Evolutionary conservation across 1,140 invertebrate genomes (phyloP), one percentile per base, ranked within the genome.

Genomic region (Temnothorax curvispinosus): DNA sequence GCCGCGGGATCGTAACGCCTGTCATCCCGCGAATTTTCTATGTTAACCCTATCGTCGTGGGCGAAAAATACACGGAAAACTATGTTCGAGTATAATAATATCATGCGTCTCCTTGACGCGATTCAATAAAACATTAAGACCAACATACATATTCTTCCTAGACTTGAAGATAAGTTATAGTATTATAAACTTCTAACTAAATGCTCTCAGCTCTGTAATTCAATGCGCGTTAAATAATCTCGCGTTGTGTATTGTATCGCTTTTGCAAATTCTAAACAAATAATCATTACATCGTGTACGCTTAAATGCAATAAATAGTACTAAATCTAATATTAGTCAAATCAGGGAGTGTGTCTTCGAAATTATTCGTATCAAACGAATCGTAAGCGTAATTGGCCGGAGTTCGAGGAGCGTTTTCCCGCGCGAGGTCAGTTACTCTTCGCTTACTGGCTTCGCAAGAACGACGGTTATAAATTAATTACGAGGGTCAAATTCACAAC

Each of bases 391-490:
- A 90, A 88, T 91, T 91, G 78, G 35, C 47, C 77, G 27, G 54
- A 84, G 50, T 60, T 76, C 44, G 75, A 65, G 35, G 56, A 71
- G 65, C 69, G 58, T 69, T 77, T 41, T n/a, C 1, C 35, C 82
- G 71, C 56, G 60, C 27, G 67, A 90, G 89, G 89, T 91, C 90
- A 91, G 69, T 85, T 77, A 54, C 50, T 69, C 85, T 77, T 60
- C 64, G 87, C 87, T 87, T 85, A 89, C 62, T 67, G 64, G 44
- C n/a, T 85, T 91, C 85, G 84, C 84, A 91, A 92, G 89, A 89
- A 91, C 87, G 85, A 58, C 88, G 87, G 92, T 94, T 93, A 93
- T 94, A 93, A 93, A 94, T 93, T 94, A 94, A 94, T 94, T 93
- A 93, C 90, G 87, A 91, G 92, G 93, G 93, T 93, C 92, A 92